Conservation (phyloP, 2,797 vertebrate species). For the Cyclura pinguis region DNA sequence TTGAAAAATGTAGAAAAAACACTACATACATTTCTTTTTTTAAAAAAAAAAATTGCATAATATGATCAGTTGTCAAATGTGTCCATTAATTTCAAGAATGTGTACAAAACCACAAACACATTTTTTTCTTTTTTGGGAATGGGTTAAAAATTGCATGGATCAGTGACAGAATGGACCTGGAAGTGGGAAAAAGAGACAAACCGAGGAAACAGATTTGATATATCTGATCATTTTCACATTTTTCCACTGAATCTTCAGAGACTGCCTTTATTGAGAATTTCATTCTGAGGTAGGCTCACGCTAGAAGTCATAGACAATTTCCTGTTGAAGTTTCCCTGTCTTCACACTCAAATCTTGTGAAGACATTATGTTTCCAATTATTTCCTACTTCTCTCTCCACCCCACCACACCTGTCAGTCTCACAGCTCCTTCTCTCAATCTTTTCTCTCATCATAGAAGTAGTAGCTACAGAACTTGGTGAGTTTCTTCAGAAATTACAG, state of each 20-base stretch:
- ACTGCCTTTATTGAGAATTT: neutral
- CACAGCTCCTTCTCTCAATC: no score
- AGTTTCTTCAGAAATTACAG: neutral
- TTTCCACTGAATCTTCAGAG: neutral
- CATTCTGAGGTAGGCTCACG: neutral
- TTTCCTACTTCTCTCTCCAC: neutral
- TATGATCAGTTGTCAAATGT: no score
- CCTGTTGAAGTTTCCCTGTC: neutral
- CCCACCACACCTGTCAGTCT: neutral
- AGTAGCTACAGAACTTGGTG: neutral
- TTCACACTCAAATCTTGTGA: neutral
- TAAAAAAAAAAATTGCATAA: no score
- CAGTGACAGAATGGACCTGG: neutral
- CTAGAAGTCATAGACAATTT: neutral
- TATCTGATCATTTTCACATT: no score
- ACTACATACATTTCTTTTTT: neutral
- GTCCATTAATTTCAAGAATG: no score
- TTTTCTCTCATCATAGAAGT: neutral
- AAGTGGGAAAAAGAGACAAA: neutral
- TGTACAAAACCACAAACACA: no score
- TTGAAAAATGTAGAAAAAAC: neutral
- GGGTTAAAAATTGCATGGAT: neutral
- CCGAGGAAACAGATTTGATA: no score
- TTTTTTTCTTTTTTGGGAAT: no score
- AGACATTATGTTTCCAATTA: neutral